Conservation (phyloP, 2,113 vertebrate species). For the Daphoenositta chrysoptera region DNA sequence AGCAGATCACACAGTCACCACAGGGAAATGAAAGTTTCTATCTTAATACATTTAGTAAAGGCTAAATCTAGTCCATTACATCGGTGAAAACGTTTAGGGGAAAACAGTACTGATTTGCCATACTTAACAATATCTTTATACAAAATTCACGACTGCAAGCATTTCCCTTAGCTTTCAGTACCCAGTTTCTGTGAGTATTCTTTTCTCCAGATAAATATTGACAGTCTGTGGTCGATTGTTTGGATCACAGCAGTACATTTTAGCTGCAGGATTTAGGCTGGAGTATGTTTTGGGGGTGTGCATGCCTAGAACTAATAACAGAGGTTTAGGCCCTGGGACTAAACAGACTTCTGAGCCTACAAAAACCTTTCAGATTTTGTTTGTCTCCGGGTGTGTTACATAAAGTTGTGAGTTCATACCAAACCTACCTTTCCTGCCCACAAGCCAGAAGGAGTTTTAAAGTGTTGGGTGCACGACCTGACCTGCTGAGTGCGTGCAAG, state of each 20-base stretch:
- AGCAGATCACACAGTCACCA: neutral
- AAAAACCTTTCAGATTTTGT: neutral
- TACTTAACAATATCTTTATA: neutral
- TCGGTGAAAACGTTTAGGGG: neutral
- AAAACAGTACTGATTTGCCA: neutral
- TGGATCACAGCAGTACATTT: neutral
- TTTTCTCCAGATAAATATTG: neutral
- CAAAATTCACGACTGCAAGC: neutral
- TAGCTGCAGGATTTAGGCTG: neutral
- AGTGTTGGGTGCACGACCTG: neutral
- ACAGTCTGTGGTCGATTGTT: neutral
- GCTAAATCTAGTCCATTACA: neutral
- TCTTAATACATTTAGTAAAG: neutral
- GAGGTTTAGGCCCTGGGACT: neutral
- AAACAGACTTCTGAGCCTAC: neutral
- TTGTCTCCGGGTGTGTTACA: neutral
- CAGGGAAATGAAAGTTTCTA: neutral
- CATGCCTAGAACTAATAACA: neutral
- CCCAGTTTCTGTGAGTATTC: neutral
- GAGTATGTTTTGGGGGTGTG: neutral
- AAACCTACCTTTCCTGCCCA: neutral
- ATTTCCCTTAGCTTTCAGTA: neutral
- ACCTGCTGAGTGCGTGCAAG: neutral
- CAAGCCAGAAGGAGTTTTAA: neutral
- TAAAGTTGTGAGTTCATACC: neutral